Evolutionary conservation across 2,797 vertebrate genomes (phyloP).

Genomic region (Dendrocincla fuliginosa): DNA sequence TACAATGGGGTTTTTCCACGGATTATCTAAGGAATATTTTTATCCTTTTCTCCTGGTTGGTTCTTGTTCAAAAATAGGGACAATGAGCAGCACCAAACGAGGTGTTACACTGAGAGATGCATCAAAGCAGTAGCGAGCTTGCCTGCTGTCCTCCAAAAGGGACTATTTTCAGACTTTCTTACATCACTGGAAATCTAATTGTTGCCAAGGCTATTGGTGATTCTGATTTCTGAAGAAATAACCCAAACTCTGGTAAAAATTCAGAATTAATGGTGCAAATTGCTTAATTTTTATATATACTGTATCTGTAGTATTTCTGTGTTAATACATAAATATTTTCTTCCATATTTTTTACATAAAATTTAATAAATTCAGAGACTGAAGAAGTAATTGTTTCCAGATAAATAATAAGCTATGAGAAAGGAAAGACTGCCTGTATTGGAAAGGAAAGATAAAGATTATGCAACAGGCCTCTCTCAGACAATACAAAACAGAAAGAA

Average conservation of each 20-base stretch:
- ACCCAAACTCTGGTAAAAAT: too few relatives aligned
- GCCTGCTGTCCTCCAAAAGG: background rate
- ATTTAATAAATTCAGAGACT: too few relatives aligned
- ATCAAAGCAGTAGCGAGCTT: background rate
- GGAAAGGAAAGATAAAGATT: background rate
- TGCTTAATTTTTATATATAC: too few relatives aligned
- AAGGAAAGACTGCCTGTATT: background rate
- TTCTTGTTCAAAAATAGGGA: background rate
- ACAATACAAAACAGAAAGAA: background rate
- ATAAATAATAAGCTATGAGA: background rate
- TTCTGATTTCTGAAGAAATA: background rate
- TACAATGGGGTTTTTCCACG: background rate
- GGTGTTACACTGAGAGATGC: background rate
- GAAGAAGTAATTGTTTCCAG: background rate
- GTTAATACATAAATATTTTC: too few relatives aligned
- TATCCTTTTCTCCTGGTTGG: background rate
- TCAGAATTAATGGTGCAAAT: too few relatives aligned
- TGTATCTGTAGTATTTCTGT: too few relatives aligned
- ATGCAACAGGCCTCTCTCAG: background rate
- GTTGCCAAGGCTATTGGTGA: background rate
- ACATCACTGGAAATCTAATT: background rate
- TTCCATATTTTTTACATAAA: too few relatives aligned
- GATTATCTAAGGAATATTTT: background rate
- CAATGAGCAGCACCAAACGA: background rate
- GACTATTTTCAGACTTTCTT: background rate